phyloP scores from a whole-genome alignment of 2,113 vertebrate genomes.

The Theristicus caerulescens region DNA sequence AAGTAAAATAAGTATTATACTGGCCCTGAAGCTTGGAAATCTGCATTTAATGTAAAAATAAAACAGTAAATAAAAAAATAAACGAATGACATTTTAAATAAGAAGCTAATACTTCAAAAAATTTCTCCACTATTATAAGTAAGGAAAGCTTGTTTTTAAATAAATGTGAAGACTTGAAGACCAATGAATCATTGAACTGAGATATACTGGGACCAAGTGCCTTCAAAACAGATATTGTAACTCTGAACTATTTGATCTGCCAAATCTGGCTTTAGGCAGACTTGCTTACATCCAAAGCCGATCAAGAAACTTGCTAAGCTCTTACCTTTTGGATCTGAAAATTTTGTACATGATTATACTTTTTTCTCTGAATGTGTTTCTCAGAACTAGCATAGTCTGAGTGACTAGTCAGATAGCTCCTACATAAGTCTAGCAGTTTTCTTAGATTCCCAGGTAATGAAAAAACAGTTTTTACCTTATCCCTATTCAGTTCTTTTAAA shows the following conservation, averaged over 20 bases:
- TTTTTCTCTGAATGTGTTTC: neutral
- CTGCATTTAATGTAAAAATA: neutral
- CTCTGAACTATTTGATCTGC: neutral
- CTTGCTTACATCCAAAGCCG: neutral
- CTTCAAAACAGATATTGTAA: neutral
- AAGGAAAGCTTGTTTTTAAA: neutral
- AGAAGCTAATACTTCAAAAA: neutral
- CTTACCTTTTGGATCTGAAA: neutral
- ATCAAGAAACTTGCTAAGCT: neutral
- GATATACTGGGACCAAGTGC: neutral
- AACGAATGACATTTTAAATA: neutral
- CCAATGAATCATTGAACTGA: neutral
- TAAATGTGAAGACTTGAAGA: neutral
- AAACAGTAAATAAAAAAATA: neutral
- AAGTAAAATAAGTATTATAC: neutral
- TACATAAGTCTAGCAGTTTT: neutral
- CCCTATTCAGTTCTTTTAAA: neutral
- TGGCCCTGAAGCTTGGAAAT: neutral
- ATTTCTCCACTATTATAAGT: neutral
- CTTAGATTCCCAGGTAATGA: neutral
- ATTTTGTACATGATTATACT: neutral
- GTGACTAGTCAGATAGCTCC: neutral
- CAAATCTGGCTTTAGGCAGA: neutral
- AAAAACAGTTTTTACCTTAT: neutral
- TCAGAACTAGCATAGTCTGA: neutral